phyloP scores from a whole-genome alignment of 2,888 invertebrate species.

The Eupithecia tripunctaria region DNA sequence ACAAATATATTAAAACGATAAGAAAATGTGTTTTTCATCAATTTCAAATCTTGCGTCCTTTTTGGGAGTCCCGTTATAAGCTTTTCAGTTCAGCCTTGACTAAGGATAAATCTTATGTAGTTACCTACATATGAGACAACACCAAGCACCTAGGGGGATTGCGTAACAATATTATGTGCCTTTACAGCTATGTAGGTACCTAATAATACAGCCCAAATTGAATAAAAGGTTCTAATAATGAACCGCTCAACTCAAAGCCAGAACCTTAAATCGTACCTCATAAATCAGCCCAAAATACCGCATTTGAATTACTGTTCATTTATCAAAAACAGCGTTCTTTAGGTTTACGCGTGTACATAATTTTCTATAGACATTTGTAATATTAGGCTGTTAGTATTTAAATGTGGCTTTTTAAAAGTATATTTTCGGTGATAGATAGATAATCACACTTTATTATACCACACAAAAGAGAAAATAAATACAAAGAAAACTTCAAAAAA shows the following conservation, averaged over 20 bases:
- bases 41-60: too few relatives aligned
- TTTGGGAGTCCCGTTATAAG: too few relatives aligned
- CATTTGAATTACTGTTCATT: conserved; percentile 35
- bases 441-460: too few relatives aligned
- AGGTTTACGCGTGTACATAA: conserved; percentile 13
- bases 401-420: not conserved
- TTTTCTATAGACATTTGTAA: conserved; percentile 4
- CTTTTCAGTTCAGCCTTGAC: not conserved
- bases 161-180: not conserved
- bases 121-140: not conserved
- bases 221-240: conserved; percentile 15
- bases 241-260: conserved; percentile 12
- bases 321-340: conserved; percentile 31
- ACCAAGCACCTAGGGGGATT: not conserved
- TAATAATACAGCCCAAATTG: not conserved
- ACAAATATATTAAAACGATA: too few relatives aligned
- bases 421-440: not conserved
- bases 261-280: conserved; percentile 23
- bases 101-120: not conserved
- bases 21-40: too few relatives aligned
- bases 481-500: too few relatives aligned
- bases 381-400: not conserved
- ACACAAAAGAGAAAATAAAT: too few relatives aligned
- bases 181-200: not conserved
- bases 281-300: conserved; percentile 36